Conservation (phyloP, 2,888 invertebrate species). For the Cantharis rufa region DNA sequence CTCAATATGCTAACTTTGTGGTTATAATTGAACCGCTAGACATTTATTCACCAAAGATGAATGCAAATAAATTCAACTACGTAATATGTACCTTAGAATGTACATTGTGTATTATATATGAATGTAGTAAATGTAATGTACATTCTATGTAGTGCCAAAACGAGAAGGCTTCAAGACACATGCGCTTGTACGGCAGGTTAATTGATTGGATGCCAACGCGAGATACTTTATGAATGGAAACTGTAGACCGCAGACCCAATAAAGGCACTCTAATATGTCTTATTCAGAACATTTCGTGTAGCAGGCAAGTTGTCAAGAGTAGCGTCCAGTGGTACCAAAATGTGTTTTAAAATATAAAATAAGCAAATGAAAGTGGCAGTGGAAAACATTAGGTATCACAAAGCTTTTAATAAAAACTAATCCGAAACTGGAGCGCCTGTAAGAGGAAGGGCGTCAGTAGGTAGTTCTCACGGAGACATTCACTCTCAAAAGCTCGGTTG, state of each 20-base stretch:
- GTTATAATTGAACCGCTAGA: constrained; percentile 14
- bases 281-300: constrained; percentile 38
- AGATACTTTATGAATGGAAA: constrained; percentile 43
- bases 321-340: constrained; percentile 7
- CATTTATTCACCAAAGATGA: constrained; percentile 12
- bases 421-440: constrained; percentile 26
- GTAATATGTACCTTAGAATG: constrained; percentile 5
- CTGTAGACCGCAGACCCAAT: constrained; percentile 43
- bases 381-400: constrained; percentile 17
- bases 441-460: constrained; percentile 24
- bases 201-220: constrained; percentile 40
- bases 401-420: constrained; percentile 26
- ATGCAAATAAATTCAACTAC: constrained; percentile 13
- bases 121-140: constrained; percentile 37
- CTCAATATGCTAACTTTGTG: constrained; percentile 8
- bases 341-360: constrained; percentile 5
- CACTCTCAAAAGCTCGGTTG: constrained; percentile 22
- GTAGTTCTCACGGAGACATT: constrained; percentile 29
- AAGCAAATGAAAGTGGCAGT: constrained; percentile 8
- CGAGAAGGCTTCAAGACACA: constrained; percentile 34
- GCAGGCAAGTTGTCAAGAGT: constrained; percentile 24
- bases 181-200: constrained; percentile 38
- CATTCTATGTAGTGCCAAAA: constrained; percentile 34
- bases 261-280: constrained; percentile 43
- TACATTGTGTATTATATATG: constrained; percentile 25